These are phyloP conservation scores for Accipiter cooperii DNA, from an alignment of 2,113 vertebrate species.

Conservation along the genomic window DNA sequence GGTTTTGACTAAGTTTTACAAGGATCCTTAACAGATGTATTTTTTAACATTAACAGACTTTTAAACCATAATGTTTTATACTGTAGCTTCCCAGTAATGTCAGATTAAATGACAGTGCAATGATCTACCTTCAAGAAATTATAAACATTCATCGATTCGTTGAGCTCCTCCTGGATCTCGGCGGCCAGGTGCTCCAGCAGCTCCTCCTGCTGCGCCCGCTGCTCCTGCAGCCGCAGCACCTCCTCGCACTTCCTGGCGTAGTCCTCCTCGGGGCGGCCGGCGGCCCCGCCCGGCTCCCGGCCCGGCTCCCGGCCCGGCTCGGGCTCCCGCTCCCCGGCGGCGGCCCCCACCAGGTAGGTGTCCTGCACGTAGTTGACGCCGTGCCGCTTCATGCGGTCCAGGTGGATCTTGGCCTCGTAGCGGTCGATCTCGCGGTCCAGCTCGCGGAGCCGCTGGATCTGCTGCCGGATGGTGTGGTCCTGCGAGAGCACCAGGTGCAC, in stretches of 20 bases:
- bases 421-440: conserved; percentile 88
- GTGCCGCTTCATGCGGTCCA: conserved; percentile 83
- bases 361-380: conserved; percentile 94
- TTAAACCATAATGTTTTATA: background rate
- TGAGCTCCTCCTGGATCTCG: conserved; percentile 89
- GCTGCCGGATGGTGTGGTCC: conserved; percentile 92
- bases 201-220: background rate
- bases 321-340: conserved; percentile 43
- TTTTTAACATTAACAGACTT: background rate
- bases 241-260: conserved; percentile 56
- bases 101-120: background rate
- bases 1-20: background rate
- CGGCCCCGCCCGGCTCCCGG: background rate
- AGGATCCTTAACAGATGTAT: background rate
- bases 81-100: background rate
- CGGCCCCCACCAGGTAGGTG: conserved; percentile 81
- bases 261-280: conserved; percentile 40
- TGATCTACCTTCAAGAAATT: background rate
- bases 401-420: conserved; percentile 84
- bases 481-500: conserved; percentile 92
- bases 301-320: background rate
- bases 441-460: conserved; percentile 85
- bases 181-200: conserved; percentile 76
- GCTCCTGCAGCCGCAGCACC: background rate
- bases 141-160: conserved; percentile 51